Evolutionary conservation across 2,113 vertebrate species (phyloP), one percentile per base, ranked within the genome.

Genomic region (Mystacornis crossleyi): DNA sequence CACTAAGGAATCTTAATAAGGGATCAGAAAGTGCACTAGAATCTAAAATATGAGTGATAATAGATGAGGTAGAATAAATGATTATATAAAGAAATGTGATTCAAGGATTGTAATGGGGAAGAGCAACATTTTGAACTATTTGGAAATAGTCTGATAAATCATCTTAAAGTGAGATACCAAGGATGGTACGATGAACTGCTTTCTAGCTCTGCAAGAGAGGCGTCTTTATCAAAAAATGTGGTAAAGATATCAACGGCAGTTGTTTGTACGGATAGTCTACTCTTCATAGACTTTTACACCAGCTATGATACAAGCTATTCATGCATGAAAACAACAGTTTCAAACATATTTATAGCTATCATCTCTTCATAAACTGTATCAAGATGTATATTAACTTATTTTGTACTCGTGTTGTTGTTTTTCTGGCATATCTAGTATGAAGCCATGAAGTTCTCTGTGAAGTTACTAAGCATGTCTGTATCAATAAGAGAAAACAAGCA

Each of bases 381-480:
- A 36, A 82, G 87, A 38, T 75, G 18, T 42, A 31, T 88, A 12
- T 64, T 34, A 55, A 66, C 4, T 3, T 81, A 28, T 53, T 73
- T 73, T 81, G 4, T 82, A 31, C 60, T 31, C 18, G 4, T 14
- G 25, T 90, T 90, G 20, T 82, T 90, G 43, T 90, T 70, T 95
- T 83, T 86, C 83, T 85, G 86, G 26, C 65, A 73, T 97, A 34
- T 77, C 72, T 98, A 99, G 99, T 99, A 99, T 98, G 99, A 99
- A 97, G 98, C 99, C 95, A 98, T 99, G 98, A 99, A 99, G 95
- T 96, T 99, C 25, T 98, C 98, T 82, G 98, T 99, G 97, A 99
- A 99, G 75, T 98, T 99, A 96, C 85, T 98, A 88, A 99, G 97
- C 73, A 98, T 99, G 98, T 98, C 98, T 29, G 31, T 99, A 89